These are phyloP conservation scores for Papilio gigon DNA, from an alignment of 2,888 invertebrate genomes.

Conservation along the genomic window DNA sequence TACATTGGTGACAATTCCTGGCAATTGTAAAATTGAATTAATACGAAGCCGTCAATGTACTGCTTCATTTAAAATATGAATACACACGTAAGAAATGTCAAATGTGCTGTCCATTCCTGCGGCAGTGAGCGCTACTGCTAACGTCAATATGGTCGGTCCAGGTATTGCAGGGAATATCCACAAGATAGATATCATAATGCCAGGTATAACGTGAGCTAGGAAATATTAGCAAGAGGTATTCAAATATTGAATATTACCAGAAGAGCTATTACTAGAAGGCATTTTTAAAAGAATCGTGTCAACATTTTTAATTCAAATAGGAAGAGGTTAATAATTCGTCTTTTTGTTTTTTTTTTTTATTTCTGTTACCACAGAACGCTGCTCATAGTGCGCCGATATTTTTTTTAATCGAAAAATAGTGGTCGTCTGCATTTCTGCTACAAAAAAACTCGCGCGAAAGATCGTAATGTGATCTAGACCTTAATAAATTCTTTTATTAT, in stretches of 20 bases:
- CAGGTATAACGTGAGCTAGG: slow-evolving; percentile 82
- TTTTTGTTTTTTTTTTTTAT: too few species aligned
- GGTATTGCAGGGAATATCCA: slow-evolving; percentile 65
- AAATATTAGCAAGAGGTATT: slow-evolving; percentile 30
- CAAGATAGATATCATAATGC: slow-evolving; percentile 63
- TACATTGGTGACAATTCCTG: slow-evolving; percentile 89
- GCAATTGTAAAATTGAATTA: slow-evolving; percentile 49
- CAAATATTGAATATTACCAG: background rate
- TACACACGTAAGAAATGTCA: slow-evolving; percentile 80
- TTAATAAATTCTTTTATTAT: background rate
- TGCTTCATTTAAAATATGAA: background rate
- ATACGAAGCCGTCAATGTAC: background rate
- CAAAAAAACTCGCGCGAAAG: too few species aligned
- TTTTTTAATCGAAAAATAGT: too few species aligned
- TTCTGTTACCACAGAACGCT: too few species aligned
- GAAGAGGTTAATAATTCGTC: too few species aligned
- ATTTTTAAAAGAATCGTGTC: too few species aligned
- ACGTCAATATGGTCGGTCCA: slow-evolving; percentile 66
- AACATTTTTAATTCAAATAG: too few species aligned
- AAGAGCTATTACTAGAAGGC: too few species aligned
- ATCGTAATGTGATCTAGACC: too few species aligned
- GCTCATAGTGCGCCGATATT: too few species aligned
- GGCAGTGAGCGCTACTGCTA: slow-evolving; percentile 79
- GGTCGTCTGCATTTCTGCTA: too few species aligned
- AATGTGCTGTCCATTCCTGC: slow-evolving; percentile 84